Evolutionary conservation across 2,797 vertebrate species (phyloP).

Genomic region (Poecilia gillii): DNA sequence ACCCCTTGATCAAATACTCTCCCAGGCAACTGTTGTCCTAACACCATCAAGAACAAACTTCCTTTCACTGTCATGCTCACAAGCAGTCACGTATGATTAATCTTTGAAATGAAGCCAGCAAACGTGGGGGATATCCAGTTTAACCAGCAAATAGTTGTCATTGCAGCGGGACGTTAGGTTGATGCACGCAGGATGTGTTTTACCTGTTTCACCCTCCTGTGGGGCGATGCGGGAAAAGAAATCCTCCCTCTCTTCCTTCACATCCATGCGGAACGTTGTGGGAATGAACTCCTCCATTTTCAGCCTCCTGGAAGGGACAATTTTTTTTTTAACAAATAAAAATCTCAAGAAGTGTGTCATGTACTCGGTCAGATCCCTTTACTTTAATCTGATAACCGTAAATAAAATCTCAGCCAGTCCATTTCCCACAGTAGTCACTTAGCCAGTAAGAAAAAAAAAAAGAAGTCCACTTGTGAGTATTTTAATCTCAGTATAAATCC

Average conservation of each 20-base stretch:
- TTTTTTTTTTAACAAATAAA: background rate
- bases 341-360: background rate
- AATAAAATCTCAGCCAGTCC: background rate
- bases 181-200: conserved; percentile 18
- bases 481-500: background rate
- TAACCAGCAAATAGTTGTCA: conserved; percentile 25
- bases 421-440: background rate
- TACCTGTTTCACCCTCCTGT: conserved; percentile 78
- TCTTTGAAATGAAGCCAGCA: background rate
- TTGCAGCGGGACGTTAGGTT: conserved; percentile 3
- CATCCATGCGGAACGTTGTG: conserved; percentile 86
- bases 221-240: conserved; percentile 86
- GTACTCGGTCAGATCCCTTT: too few species aligned
- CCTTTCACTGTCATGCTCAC: conserved; percentile 20
- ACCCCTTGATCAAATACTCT: conserved; percentile 64
- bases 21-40: conserved; percentile 57
- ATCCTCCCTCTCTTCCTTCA: conserved; percentile 82
- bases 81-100: conserved; percentile 27
- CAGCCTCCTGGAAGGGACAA: conserved; percentile 74
- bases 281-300: conserved; percentile 91
- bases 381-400: background rate
- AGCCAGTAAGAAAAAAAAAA: background rate
- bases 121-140: conserved; percentile 36
- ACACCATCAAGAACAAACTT: conserved; percentile 35
- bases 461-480: background rate